Evolutionary conservation across 2,797 vertebrate species (phyloP).

Genomic region (Brotogeris chrysoptera): DNA sequence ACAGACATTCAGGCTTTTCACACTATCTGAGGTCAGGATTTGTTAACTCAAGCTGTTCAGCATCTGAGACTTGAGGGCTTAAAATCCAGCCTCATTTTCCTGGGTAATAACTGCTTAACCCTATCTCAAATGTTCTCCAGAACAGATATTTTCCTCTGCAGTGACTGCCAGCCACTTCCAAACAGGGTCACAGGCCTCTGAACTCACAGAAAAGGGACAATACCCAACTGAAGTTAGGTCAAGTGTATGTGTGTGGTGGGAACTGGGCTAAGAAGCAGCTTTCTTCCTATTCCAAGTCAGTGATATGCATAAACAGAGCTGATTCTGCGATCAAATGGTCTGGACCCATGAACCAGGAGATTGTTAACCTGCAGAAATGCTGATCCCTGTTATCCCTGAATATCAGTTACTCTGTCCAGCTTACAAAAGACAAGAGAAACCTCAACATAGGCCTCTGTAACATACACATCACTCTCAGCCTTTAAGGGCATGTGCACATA

Average conservation of each 20-base stretch:
- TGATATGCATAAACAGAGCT: background rate
- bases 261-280: background rate
- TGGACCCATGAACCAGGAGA: background rate
- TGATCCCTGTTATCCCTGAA: background rate
- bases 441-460: background rate
- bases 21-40: background rate
- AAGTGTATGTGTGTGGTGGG: background rate
- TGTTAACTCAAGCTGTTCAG: slow-evolving; percentile 1
- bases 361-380: background rate
- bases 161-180: background rate
- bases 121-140: background rate
- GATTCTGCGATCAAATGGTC: background rate
- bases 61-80: slow-evolving; percentile 26
- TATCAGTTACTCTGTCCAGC: background rate
- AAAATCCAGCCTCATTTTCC: slow-evolving; percentile 48
- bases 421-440: background rate
- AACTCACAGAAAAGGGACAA: background rate
- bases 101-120: slow-evolving; percentile 12
- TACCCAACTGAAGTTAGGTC: background rate
- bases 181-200: background rate
- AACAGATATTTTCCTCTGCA: background rate
- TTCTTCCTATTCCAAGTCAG: background rate
- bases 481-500: background rate
- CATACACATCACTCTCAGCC: background rate
- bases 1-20: background rate